phyloP scores from a whole-genome alignment of 2,888 invertebrate genomes.

The Drosophila fungiperda region DNA sequence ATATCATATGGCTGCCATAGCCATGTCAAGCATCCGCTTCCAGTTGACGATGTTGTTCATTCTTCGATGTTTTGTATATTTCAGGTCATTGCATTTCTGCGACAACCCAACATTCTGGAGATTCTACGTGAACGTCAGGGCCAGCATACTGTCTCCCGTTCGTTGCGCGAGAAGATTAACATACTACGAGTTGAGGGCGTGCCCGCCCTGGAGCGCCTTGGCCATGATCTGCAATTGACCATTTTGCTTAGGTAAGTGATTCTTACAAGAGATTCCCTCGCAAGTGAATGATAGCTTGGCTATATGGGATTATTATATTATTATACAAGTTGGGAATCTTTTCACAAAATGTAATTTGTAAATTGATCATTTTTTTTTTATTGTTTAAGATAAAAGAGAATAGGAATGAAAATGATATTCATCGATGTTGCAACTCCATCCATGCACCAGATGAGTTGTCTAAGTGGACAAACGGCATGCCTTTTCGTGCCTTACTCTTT shows the following conservation, averaged over 20 bases:
- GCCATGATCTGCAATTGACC: slow-evolving; percentile 97
- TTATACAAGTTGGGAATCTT: background rate
- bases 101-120: slow-evolving; percentile 97
- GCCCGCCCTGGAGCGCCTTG: slow-evolving; percentile 92
- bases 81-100: slow-evolving; percentile 96
- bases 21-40: no score
- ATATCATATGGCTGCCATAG: background rate
- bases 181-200: slow-evolving; percentile 95
- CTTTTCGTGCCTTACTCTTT: background rate
- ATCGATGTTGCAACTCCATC: background rate
- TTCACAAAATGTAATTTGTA: background rate
- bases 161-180: slow-evolving; percentile 94
- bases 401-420: background rate
- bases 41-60: background rate
- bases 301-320: background rate
- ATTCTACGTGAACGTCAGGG: slow-evolving; percentile 93
- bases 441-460: background rate
- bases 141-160: slow-evolving; percentile 89
- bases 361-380: background rate
- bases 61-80: background rate
- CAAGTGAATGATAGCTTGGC: background rate
- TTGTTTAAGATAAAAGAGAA: background rate
- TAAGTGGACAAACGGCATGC: background rate
- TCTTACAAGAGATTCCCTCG: background rate
- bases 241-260: slow-evolving; percentile 93